Evolutionary conservation across 2,797 vertebrate species (phyloP), one percentile per base, ranked within the genome.

Genomic region (Lepidocolaptes lacrymiger): DNA sequence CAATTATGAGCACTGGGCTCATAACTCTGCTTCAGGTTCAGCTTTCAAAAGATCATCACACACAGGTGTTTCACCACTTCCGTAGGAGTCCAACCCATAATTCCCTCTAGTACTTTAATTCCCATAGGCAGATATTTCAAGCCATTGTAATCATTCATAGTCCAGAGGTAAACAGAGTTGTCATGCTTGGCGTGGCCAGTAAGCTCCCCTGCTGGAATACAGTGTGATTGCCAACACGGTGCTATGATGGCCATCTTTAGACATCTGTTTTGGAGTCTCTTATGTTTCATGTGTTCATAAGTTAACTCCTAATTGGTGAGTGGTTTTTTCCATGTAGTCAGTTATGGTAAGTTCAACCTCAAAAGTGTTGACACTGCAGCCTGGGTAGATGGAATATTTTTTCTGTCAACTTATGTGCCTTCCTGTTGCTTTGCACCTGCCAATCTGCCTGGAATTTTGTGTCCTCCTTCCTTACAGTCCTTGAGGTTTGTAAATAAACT

Each of bases 181-280:
- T 83, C 0, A 0, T 75, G 58, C 67, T 92, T 92, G 77, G 67
- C 5, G 0, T 22, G 69, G 58, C 61, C 24, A 36, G 51, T 48
- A 75, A 73, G 67, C 37, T 91, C 34, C 52, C 13, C 48, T 39
- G 34, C 7, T 83, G 82, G 72, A 89, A 88, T 63, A 89, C 39
- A 59, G 52, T n/a, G 11, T 10, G 64, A 80, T 22, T 91, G 85
- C 85, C 85, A 89, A 39, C 49, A 46, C 1, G 0, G 36, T 76
- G 64, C 41, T 77, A 34, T 48, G 85, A 51, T 89, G 92, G 82
- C 91, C 82, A 90, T 93, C 85, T 95, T 95, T 94, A 95, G 94
- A 83, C 89, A 93, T 89, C 54, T 95, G 49, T 14, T 91, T 75
- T 72, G 49, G 43, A 96, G 55, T 61, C 41, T 67, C 7, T 2